phyloP scores from a whole-genome alignment of 2,797 vertebrate genomes.

The Steatocranus sp. region DNA sequence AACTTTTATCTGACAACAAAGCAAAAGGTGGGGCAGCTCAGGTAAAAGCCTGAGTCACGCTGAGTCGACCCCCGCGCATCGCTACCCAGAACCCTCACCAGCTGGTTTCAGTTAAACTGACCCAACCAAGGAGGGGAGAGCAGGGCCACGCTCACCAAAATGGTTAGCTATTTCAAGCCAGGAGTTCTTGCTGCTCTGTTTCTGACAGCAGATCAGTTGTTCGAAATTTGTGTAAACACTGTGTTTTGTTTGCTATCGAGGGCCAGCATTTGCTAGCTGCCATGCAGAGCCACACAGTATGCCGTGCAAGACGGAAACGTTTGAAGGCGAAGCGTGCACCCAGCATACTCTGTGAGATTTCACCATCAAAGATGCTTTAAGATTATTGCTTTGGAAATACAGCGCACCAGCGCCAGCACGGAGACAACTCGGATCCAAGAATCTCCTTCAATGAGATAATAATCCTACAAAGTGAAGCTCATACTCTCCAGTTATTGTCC shows the following conservation, averaged over 20 bases:
- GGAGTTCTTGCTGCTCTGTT: slow-evolving; percentile 36
- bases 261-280: slow-evolving; percentile 4
- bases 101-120: slow-evolving; percentile 70
- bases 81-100: slow-evolving; percentile 63
- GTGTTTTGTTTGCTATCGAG: slow-evolving; percentile 34
- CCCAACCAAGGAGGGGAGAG: slow-evolving; percentile 33
- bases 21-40: slow-evolving; percentile 10
- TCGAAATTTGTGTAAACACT: slow-evolving; percentile 48
- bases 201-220: slow-evolving; percentile 48
- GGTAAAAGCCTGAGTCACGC: slow-evolving; percentile 61
- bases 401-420: not conserved
- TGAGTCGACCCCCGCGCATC: slow-evolving; percentile 24
- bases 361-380: not conserved
- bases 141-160: slow-evolving; percentile 51
- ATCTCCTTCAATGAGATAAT: slow-evolving; percentile 53
- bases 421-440: slow-evolving; percentile 33
- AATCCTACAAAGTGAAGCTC: slow-evolving; percentile 44
- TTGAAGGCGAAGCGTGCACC: not conserved
- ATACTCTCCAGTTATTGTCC: slow-evolving; percentile 55
- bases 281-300: not conserved
- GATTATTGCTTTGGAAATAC: slow-evolving; percentile 29
- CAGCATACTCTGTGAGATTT: not conserved
- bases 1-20: slow-evolving; percentile 42
- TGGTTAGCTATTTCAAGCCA: slow-evolving; percentile 44
- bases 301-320: not conserved